A percentile compares a stretch with the other conserved stretches of the same genome.
Evolutionary conservation across 2,113 vertebrate genomes (phyloP).

Genomic region (Morone saxatilis): DNA sequence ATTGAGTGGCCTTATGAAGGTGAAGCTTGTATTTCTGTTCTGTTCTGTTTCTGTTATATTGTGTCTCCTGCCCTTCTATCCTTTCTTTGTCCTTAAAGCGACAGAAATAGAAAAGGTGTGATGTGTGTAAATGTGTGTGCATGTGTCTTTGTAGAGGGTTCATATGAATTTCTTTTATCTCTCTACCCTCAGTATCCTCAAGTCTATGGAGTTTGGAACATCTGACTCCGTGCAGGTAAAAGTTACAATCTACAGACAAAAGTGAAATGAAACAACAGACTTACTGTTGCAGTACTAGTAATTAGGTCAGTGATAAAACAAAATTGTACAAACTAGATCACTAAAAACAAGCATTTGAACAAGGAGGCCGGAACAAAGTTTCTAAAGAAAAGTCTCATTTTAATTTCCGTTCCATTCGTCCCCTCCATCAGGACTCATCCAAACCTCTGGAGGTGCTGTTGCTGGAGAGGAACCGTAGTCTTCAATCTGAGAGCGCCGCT

Average conservation of each 20-base stretch:
- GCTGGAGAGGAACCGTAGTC: conserved; percentile 95
- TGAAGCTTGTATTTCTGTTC: conserved; percentile 34
- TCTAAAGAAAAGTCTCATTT: neutral
- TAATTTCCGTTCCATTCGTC: neutral
- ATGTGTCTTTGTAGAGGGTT: neutral
- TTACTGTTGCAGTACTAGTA: neutral
- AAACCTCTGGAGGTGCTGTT: conserved; percentile 97
- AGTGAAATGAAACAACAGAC: neutral
- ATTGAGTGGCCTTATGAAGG: conserved; percentile 32
- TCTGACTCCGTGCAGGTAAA: conserved; percentile 93
- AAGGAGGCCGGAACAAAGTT: neutral
- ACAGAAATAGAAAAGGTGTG: neutral
- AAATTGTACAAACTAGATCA: neutral
- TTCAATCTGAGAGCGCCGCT: conserved; percentile 95
- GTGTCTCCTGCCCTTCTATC: neutral
- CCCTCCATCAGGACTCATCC: conserved; percentile 85
- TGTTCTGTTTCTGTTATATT: neutral
- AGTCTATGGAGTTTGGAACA: conserved; percentile 96
- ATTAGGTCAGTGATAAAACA: conserved; percentile 1
- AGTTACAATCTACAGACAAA: neutral
- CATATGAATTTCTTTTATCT: neutral
- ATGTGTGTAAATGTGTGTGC: neutral
- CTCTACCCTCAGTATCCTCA: conserved; percentile 90
- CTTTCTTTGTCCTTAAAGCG: conserved; percentile 39
- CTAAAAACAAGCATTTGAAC: conserved; percentile 12